Conservation (phyloP, 2,113 vertebrate genomes). For the Microcebus jonahi region DNA sequence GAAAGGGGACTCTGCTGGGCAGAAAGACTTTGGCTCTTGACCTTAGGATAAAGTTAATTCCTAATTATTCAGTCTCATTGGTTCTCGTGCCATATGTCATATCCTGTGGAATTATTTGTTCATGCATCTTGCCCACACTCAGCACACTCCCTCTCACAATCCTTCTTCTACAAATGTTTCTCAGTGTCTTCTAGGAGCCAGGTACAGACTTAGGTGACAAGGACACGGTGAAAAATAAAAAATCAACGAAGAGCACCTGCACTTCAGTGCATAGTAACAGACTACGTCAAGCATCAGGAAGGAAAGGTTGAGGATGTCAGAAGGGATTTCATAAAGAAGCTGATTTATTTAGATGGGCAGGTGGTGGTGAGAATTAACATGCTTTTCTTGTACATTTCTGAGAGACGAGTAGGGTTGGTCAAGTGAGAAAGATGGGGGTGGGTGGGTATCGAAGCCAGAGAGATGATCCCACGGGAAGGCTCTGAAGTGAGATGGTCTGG, state of each 20-base stretch:
- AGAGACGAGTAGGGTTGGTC: background rate
- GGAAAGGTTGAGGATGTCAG: background rate
- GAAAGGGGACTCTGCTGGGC: background rate
- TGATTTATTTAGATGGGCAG: background rate
- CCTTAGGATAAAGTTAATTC: background rate
- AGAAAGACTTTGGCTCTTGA: background rate
- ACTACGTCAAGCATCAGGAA: background rate
- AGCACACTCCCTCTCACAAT: background rate
- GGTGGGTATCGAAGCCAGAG: background rate
- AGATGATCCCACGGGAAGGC: accelerated
- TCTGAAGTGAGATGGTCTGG: background rate
- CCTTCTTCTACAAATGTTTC: background rate
- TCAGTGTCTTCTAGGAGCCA: background rate
- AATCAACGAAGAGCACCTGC: background rate
- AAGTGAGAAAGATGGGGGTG: background rate
- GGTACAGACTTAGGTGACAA: background rate
- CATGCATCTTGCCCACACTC: no score
- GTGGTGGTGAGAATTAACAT: accelerated
- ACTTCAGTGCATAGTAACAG: background rate
- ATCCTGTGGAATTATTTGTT: no score
- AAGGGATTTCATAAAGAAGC: background rate
- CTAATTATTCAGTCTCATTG: background rate
- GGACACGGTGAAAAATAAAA: background rate
- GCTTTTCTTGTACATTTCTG: accelerated
- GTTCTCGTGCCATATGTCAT: background rate